phyloP scores from a whole-genome alignment of 2,113 vertebrate genomes.

The Seriola quinqueradiata region DNA sequence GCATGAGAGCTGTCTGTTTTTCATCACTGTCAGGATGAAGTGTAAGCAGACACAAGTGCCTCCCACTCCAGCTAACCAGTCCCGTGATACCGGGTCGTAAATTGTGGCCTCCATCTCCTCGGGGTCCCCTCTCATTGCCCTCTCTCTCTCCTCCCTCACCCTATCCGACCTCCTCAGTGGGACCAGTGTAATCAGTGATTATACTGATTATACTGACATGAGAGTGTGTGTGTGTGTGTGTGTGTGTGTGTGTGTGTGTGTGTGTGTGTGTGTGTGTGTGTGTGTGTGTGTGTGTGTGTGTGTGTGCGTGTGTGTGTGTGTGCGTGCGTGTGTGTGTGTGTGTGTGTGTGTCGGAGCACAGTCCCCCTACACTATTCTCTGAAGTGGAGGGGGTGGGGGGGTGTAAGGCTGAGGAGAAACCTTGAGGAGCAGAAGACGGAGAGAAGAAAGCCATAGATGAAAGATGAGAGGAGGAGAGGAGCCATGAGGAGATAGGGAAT shows the following conservation, averaged over 20 bases:
- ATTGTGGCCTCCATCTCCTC: constrained; percentile 56
- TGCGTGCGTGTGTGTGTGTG: constrained; percentile 53
- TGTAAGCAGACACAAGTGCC: constrained; percentile 49
- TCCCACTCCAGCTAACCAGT: constrained; percentile 65
- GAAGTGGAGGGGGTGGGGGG: not conserved
- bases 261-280: constrained; percentile 51
- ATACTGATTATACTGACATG: not conserved
- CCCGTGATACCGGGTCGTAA: constrained; percentile 60
- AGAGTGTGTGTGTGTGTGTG: constrained; percentile 55
- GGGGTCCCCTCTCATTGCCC: constrained; percentile 34
- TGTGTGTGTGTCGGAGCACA: constrained; percentile 32
- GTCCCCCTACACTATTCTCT: constrained; percentile 42
- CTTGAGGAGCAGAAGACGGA: constrained; percentile 30
- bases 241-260: constrained; percentile 39
- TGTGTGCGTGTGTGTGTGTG: constrained; percentile 47
- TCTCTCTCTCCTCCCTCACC: constrained; percentile 51
- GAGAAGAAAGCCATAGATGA: constrained; percentile 36
- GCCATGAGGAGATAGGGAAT: constrained; percentile 53
- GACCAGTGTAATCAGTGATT: constrained; percentile 69
- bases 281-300: constrained; percentile 56
- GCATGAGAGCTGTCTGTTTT: constrained; percentile 24
- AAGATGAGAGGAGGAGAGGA: constrained; percentile 63
- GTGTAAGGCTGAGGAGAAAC: constrained; percentile 25
- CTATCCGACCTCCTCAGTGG: constrained; percentile 61
- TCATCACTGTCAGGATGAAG: constrained; percentile 44